A percentile compares a stretch with the other conserved stretches of the same genome.
Evolutionary conservation across 2,888 invertebrate genomes (phyloP).

Genomic region (Diabrotica balteata): DNA sequence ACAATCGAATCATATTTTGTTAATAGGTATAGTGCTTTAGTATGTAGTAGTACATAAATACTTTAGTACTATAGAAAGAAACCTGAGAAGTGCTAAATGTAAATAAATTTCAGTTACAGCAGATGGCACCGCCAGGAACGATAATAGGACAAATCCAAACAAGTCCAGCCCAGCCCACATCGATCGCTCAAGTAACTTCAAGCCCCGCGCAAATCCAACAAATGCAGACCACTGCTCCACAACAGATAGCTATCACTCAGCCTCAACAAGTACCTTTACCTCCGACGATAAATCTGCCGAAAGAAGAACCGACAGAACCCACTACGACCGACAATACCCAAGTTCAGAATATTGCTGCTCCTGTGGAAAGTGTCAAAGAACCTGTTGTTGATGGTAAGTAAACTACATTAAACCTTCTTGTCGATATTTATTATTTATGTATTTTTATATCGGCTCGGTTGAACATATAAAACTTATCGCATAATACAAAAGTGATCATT

Average conservation of each 20-base stretch:
- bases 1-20: no score
- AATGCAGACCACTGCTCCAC: slow-evolving; percentile 38
- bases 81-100: no score
- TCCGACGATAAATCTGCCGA: slow-evolving; percentile 42
- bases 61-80: no score
- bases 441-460: no score
- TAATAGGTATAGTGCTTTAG: no score
- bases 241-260: slow-evolving; percentile 50
- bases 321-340: slow-evolving; percentile 23
- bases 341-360: slow-evolving; percentile 25
- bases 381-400: slow-evolving; percentile 45
- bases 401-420: background rate
- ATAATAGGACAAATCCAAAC: slow-evolving; percentile 60
- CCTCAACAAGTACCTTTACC: slow-evolving; percentile 56
- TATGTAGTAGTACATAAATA: no score
- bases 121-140: slow-evolving; percentile 64
- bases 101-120: slow-evolving; percentile 38
- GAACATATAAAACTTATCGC: no score
- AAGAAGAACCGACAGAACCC: slow-evolving; percentile 24
- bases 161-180: slow-evolving; percentile 48
- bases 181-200: slow-evolving; percentile 53
- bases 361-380: slow-evolving; percentile 41
- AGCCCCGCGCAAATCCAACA: slow-evolving; percentile 54
- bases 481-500: no score
- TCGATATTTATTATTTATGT: no score